phyloP scores from a whole-genome alignment of 2,888 invertebrate genomes.

The Pocota personata region DNA sequence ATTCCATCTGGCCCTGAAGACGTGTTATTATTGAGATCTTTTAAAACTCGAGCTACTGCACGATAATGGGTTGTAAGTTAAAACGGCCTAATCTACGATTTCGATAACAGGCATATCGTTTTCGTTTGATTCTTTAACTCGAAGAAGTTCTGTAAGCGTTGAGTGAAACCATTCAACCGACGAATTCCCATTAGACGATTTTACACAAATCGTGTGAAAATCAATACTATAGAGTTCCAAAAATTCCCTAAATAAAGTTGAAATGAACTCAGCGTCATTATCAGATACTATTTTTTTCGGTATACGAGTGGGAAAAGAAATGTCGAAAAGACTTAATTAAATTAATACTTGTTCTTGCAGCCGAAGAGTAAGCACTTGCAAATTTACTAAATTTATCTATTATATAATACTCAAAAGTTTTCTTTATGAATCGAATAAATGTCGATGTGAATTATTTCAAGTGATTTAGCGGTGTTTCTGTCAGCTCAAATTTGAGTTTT shows the following conservation, averaged over 20 bases:
- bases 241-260: constrained; percentile 35
- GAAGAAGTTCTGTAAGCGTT: constrained; percentile 49
- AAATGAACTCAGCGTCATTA: constrained; percentile 45
- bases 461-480: constrained; percentile 29
- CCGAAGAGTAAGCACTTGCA: constrained; percentile 20
- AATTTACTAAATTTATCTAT: constrained; percentile 60
- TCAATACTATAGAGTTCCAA: constrained; percentile 27
- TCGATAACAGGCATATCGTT: constrained; percentile 25
- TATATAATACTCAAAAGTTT: constrained; percentile 47
- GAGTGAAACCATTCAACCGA: constrained; percentile 65
- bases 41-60: too few relatives aligned
- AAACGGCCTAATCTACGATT: constrained; percentile 10
- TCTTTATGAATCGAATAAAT: constrained; percentile 41
- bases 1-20: too few relatives aligned
- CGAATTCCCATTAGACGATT: constrained; percentile 57
- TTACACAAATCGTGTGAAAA: constrained; percentile 34
- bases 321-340: constrained; percentile 38
- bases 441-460: constrained; percentile 43
- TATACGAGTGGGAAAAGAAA: constrained; percentile 42
- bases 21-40: too few relatives aligned
- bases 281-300: constrained; percentile 31
- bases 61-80: too few relatives aligned
- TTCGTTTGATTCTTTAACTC: constrained; percentile 35
- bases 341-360: constrained; percentile 42
- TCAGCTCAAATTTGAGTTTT: constrained; percentile 30